These are phyloP conservation scores for Tipula vernalis DNA, from an alignment of 2,888 invertebrate genomes.

Conservation along the genomic window DNA sequence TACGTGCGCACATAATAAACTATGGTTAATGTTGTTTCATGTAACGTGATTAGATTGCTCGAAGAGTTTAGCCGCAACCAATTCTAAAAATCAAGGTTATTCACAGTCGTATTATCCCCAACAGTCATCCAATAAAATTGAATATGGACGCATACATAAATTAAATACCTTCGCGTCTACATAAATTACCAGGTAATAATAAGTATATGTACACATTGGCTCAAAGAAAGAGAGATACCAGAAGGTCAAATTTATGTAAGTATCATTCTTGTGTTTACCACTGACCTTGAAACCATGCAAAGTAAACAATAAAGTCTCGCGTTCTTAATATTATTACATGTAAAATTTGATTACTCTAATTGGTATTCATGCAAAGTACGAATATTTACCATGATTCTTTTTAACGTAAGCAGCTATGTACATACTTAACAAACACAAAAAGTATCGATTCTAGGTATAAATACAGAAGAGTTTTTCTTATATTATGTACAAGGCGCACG, in stretches of 20 bases:
- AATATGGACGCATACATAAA: background rate
- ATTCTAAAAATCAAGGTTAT: background rate
- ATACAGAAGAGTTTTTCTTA: background rate
- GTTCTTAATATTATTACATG: background rate
- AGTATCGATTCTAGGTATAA: background rate
- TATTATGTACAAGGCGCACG: background rate
- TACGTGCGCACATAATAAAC: background rate
- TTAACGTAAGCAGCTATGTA: background rate
- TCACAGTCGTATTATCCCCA: background rate
- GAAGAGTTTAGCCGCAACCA: background rate
- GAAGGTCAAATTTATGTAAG: background rate
- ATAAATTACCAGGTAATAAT: background rate
- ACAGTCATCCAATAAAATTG: background rate
- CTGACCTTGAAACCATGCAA: background rate
- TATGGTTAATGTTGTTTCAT: background rate
- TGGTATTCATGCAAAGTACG: background rate
- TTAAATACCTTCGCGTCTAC: background rate
- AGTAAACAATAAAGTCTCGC: background rate
- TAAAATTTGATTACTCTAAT: background rate
- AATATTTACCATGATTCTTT: background rate
- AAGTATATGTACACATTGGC: background rate
- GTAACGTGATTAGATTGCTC: background rate
- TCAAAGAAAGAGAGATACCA: background rate
- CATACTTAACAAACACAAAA: background rate
- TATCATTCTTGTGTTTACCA: background rate